Evolutionary conservation across 2,888 invertebrate species (phyloP), one percentile per base, ranked within the genome.

Genomic region (Quadriops clusia): DNA sequence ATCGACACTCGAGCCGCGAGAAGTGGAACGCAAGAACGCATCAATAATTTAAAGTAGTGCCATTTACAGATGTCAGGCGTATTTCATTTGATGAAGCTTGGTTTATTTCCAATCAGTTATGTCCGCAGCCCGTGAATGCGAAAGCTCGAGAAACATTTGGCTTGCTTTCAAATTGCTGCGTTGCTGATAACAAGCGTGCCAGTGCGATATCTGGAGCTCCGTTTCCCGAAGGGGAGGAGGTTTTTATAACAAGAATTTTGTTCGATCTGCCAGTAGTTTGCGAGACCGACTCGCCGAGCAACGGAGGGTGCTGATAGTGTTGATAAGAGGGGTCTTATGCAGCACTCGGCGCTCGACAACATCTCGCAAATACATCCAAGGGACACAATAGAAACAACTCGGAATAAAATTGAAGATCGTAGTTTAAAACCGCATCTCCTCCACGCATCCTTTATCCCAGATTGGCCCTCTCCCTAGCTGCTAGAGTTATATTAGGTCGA

Each of bases 121-220:
- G 28, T 32, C 32, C 34, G 17, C 20, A 17, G 20, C 16, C 24
- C 32, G 32, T 32, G 37, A 41, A 41, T 40, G 23, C 39, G 34
- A 38, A 40, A 37, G 37, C 36, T 32, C 28, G 34, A 39, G 38
- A 38, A 42, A 41, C 47, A 44, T 46, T 50, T 46, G 46, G 47
- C 48, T 39, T 25, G 42, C 42, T 43, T 46, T 48, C 46, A 50
- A 48, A 50, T 45, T 42, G 44, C 44, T 41, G 44, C 38, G 37
- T 41, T 30, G 31, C 39, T 38, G 41, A 39, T 39, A 46, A 44
- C 42, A 37, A 44, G 42, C 40, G 47, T 46, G 46, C 43, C n/a
- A n/a, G n/a, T n/a, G n/a, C n/a, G n/a, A n/a, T n/a, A n/a, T n/a
- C n/a, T n/a, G n/a, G n/a, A n/a, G n/a, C n/a, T n/a, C n/a, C n/a